phyloP scores from a whole-genome alignment of 2,888 invertebrate genomes.

The Ochropleura plecta region DNA sequence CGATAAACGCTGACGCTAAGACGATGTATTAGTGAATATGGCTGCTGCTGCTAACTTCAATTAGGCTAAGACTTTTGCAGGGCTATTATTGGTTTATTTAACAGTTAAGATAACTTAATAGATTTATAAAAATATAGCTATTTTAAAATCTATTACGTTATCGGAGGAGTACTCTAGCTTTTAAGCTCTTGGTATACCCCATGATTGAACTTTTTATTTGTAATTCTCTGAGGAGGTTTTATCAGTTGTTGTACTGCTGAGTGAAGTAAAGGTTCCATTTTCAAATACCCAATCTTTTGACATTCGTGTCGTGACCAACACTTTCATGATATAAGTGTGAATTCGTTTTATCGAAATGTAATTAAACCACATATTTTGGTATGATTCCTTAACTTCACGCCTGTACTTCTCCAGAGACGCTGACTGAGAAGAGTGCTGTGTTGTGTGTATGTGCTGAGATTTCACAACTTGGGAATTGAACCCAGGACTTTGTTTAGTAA shows the following conservation, averaged over 20 bases:
- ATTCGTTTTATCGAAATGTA: not conserved
- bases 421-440: not conserved
- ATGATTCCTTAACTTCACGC: not conserved
- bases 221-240: not conserved
- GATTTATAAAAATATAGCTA: too few species aligned
- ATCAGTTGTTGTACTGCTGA: not conserved
- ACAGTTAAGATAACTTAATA: not conserved
- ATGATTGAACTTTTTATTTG: not conserved
- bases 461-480: not conserved
- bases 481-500: not conserved
- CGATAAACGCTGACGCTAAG: conserved; percentile 29
- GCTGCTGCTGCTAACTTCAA: not conserved
- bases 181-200: not conserved
- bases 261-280: not conserved
- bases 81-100: not conserved
- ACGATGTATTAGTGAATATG: conserved; percentile 11
- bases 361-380: too few species aligned
- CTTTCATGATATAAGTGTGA: not conserved
- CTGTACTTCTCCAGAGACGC: not conserved
- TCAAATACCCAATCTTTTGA: not conserved
- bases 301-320: not conserved
- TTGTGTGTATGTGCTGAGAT: too few species aligned
- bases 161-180: not conserved
- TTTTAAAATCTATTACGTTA: not conserved
- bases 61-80: not conserved